Conservation (phyloP, 1,140 invertebrate species). For the Pseudomyrmex dendroicus region DNA sequence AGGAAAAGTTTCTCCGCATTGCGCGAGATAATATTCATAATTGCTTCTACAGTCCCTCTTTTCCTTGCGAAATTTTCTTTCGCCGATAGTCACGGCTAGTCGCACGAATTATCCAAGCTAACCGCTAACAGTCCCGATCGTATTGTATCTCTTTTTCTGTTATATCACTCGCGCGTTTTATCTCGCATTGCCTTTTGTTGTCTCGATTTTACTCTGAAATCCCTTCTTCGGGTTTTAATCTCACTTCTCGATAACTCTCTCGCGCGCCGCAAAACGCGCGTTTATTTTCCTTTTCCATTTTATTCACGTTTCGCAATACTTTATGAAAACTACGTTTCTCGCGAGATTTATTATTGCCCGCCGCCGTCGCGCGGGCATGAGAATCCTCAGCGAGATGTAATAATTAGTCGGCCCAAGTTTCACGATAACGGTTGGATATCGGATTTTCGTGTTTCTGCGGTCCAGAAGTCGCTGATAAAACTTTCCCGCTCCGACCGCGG, state of each 20-base stretch:
- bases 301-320: slow-evolving; percentile 7
- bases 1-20: slow-evolving; percentile 40
- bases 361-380: slow-evolving; percentile 12
- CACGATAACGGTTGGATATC: slow-evolving; percentile 49
- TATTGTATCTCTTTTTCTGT: slow-evolving; percentile 1
- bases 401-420: slow-evolving; percentile 59
- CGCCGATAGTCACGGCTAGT: slow-evolving; percentile 11
- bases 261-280: neutral
- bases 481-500: slow-evolving; percentile 36
- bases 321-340: slow-evolving; percentile 30
- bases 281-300: slow-evolving; percentile 1
- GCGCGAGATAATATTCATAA: slow-evolving; percentile 68
- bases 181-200: neutral
- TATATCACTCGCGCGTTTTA: slow-evolving; percentile 30
- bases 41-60: slow-evolving; percentile 42
- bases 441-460: slow-evolving; percentile 57
- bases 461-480: slow-evolving; percentile 59
- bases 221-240: slow-evolving; percentile 7
- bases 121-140: slow-evolving; percentile 20
- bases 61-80: slow-evolving; percentile 8
- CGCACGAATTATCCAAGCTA: slow-evolving; percentile 42
- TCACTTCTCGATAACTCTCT: neutral
- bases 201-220: slow-evolving; percentile 17
- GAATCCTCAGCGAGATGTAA: slow-evolving; percentile 51
- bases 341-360: slow-evolving; percentile 38